Conservation (phyloP, 2,797 vertebrate species). For the Parauchenoglanis ngamensis region DNA sequence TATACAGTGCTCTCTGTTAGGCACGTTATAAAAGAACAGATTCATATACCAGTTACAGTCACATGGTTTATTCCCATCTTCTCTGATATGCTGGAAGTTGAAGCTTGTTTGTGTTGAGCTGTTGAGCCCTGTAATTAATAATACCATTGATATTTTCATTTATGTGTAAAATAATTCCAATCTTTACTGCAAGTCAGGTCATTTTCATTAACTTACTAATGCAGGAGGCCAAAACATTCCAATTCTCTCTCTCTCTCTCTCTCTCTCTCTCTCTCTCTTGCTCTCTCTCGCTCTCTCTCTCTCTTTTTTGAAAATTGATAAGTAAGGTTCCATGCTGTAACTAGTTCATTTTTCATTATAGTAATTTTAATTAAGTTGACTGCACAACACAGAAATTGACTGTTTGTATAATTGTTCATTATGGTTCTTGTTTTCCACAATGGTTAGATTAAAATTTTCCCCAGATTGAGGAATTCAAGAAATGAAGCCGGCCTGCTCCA, state of each 20-base stretch:
- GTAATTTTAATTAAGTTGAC: slow-evolving; percentile 84
- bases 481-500: slow-evolving; percentile 80
- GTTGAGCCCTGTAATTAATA: slow-evolving; percentile 52
- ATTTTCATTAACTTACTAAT: slow-evolving; percentile 72
- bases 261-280: neutral
- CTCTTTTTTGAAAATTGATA: slow-evolving; percentile 73
- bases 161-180: slow-evolving; percentile 70
- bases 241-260: slow-evolving; percentile 60
- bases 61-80: slow-evolving; percentile 45
- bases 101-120: neutral
- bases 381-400: slow-evolving; percentile 80
- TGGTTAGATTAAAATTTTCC: slow-evolving; percentile 79
- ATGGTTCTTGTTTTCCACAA: slow-evolving; percentile 81
- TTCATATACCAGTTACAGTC: slow-evolving; percentile 45
- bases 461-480: slow-evolving; percentile 79
- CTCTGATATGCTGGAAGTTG: slow-evolving; percentile 44
- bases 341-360: slow-evolving; percentile 81
- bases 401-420: slow-evolving; percentile 86
- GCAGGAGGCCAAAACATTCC: slow-evolving; percentile 69
- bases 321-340: slow-evolving; percentile 73
- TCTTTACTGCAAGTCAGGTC: slow-evolving; percentile 68
- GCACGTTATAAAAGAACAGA: neutral
- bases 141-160: slow-evolving; percentile 61
- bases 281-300: slow-evolving; percentile 48
- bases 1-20: neutral